These are phyloP conservation scores for Zoanthus sociatus DNA, from an alignment of 92 coral and sea anemone species.

Conservation along the genomic window DNA sequence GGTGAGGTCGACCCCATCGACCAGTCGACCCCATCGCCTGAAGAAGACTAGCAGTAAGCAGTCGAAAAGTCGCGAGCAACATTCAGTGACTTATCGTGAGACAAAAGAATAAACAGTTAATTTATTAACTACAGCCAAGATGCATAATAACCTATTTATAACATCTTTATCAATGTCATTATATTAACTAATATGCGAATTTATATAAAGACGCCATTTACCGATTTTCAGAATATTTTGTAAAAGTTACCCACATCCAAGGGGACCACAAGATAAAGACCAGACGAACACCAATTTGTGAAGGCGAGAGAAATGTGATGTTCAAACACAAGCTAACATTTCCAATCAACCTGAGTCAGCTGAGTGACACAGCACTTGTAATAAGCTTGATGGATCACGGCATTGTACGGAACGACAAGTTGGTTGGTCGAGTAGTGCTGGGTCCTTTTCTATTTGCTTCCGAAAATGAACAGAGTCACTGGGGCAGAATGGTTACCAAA, in stretches of 20 bases:
- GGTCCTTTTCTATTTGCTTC: constrained; percentile 70
- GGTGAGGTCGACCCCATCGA: too few relatives aligned
- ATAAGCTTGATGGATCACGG: constrained; percentile 71
- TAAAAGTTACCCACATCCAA: constrained; percentile 69
- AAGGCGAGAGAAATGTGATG: constrained; percentile 65
- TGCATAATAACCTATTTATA: too few relatives aligned
- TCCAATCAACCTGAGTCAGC: constrained; percentile 50
- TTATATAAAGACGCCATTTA: too few relatives aligned
- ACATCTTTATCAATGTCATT: too few relatives aligned
- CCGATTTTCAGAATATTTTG: constrained; percentile 66
- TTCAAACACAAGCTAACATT: constrained; percentile 64
- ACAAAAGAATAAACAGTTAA: too few relatives aligned
- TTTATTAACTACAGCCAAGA: too few relatives aligned
- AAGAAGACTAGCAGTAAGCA: too few relatives aligned
- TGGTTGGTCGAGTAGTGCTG: constrained; percentile 76
- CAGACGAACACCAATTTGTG: constrained; percentile 61
- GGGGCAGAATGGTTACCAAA: constrained; percentile 78
- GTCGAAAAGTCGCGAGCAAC: too few relatives aligned
- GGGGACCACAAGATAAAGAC: constrained; percentile 68
- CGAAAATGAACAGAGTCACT: constrained; percentile 76
- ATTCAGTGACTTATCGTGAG: too few relatives aligned
- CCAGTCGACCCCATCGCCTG: too few relatives aligned
- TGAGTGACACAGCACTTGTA: constrained; percentile 77
- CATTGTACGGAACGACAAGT: constrained; percentile 63
- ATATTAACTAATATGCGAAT: too few relatives aligned